Conservation (phyloP, 2,113 vertebrate genomes). For the Salvelinus alpinus region DNA sequence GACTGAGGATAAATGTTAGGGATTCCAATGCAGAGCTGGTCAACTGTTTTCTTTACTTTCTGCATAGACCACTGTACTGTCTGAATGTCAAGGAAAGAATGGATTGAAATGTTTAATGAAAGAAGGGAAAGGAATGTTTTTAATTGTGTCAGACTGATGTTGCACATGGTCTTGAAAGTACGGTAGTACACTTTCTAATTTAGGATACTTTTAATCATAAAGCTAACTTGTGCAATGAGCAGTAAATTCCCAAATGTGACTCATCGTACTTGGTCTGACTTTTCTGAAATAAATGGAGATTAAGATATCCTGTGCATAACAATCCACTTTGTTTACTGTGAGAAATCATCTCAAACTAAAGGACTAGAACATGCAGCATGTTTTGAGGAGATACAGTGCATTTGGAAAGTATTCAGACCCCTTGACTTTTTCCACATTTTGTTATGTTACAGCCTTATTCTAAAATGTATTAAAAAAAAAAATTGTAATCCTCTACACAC, state of each 20-base stretch:
- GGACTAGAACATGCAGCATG: no score
- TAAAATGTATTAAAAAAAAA: no score
- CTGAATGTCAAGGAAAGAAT: background rate
- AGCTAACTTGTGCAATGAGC: background rate
- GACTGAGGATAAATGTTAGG: background rate
- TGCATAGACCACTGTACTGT: background rate
- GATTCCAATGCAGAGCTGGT: background rate
- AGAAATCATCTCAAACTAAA: no score
- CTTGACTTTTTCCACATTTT: no score
- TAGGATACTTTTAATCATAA: background rate
- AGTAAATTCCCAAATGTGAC: background rate
- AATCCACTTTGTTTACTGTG: no score
- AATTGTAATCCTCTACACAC: no score
- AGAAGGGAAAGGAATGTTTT: slow-evolving; percentile 4
- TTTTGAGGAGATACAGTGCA: no score
- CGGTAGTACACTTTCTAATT: background rate
- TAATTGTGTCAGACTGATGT: background rate
- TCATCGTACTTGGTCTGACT: background rate
- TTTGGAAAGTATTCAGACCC: no score
- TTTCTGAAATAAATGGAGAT: background rate
- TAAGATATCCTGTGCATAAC: no score
- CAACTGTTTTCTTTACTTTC: background rate
- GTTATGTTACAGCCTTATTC: no score
- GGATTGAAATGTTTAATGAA: background rate
- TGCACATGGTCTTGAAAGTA: background rate